phyloP scores from a whole-genome alignment of 35 echinoderm and acorn worm species.

The Strongylocentrotus purpuratus region DNA sequence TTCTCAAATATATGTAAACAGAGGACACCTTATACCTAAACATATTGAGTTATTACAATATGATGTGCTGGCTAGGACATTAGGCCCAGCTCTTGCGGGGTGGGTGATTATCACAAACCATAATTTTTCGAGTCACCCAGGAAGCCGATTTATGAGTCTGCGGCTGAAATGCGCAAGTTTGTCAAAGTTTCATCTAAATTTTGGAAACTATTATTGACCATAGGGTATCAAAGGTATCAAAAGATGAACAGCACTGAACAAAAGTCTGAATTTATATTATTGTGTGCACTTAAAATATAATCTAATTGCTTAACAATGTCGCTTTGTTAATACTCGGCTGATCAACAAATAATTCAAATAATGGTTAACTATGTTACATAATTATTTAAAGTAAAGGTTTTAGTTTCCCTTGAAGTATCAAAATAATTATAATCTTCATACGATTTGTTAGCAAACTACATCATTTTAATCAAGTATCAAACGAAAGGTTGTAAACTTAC shows the following conservation, averaged over 20 bases:
- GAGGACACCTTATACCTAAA: not conserved
- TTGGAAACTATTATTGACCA: not conserved
- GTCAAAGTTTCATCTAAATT: not conserved
- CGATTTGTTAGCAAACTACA: no score
- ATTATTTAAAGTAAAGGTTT: no score
- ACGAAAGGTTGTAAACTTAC: no score
- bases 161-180: not conserved
- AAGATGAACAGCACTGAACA: not conserved
- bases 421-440: no score
- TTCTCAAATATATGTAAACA: constrained; percentile 5
- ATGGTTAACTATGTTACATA: no score
- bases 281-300: not conserved
- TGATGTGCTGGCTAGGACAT: not conserved
- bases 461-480: no score
- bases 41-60: not conserved
- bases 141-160: not conserved
- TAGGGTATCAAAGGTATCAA: not conserved
- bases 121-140: not conserved
- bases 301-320: not conserved
- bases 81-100: not conserved
- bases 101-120: not conserved
- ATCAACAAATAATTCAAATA: no score
- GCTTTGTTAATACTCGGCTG: not conserved
- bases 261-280: not conserved
- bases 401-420: no score